Evolutionary conservation across 2,113 vertebrate species (phyloP), one percentile per base, ranked within the genome.

Genomic region (Ciconia boyciana): DNA sequence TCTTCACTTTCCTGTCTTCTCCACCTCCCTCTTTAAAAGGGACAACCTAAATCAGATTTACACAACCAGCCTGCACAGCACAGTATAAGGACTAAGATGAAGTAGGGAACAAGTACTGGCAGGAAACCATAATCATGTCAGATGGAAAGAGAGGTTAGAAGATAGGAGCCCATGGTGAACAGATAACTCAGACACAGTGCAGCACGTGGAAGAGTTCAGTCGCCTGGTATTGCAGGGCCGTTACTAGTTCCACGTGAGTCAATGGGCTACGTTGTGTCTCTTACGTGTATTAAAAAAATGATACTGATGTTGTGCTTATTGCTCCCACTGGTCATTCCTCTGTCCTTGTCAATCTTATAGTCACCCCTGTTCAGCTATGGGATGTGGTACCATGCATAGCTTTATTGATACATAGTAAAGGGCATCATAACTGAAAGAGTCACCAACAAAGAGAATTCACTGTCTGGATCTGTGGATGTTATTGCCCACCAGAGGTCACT

Each of bases 281-380:
- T 96, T 91, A 90, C 82, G 51, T 78, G 29, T 75, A 91, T 95
- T 90, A 94, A 95, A 82, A 90, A 92, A 96, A 62, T 77, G 3
- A 57, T 87, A 77, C 32, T 85, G 71, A 92, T 91, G 94, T 19
- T 93, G 55, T 94, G 71, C 69, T 92, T 87, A 87, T 70, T 88
- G 44, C 19, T 89, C 7, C 6, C 13, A 8, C 6, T 62, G 21
- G 48, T 72, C 77, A 84, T 92, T 91, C 58, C 31, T 90, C 78
- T 75, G 36, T 60, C n/a, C 64, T 89, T 89, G 46, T 46, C 60
- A 62, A 13, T 61, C n/a, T 64, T 81, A 32, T 54, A 89, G 69
- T 13, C 75, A 60, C 26, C 69, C 34, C 55, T 89, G 82, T 89
- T 96, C 81, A 96, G 87, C 93, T 89, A 65, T 36, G n/a, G 51